Evolutionary conservation across 2,888 invertebrate genomes (phyloP).

Genomic region (Cryptocephalus primarius): DNA sequence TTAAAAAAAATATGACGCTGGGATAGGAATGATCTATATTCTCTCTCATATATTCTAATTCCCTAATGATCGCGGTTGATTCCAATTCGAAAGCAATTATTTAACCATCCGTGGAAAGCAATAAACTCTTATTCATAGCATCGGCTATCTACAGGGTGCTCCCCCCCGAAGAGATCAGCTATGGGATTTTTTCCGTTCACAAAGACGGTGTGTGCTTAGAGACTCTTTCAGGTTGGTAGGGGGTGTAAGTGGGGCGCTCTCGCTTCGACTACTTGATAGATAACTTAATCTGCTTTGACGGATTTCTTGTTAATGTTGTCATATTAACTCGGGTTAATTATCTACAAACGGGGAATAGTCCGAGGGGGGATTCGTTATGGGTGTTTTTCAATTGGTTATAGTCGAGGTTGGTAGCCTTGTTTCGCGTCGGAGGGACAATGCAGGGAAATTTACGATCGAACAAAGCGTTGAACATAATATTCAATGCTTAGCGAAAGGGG

Average conservation of each 20-base stretch:
- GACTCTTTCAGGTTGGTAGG: constrained; percentile 1
- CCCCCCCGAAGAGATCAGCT: constrained; percentile 5
- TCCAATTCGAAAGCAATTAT: constrained; percentile 11
- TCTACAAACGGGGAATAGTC: too few species aligned
- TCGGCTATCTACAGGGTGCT: constrained; percentile 11
- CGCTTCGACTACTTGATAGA: constrained; percentile 20
- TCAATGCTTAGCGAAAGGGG: too few species aligned
- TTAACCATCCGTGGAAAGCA: constrained; percentile 13
- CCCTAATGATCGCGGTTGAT: constrained; percentile 1
- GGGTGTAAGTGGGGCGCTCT: constrained; percentile 11
- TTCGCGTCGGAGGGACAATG: too few species aligned
- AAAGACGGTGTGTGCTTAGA: background rate
- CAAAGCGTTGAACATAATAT: too few species aligned
- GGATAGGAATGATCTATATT: background rate
- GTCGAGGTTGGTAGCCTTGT: too few species aligned
- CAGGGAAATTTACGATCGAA: too few species aligned
- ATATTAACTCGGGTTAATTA: constrained; percentile 2
- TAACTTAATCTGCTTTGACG: constrained; percentile 20
- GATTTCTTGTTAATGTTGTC: constrained; percentile 14
- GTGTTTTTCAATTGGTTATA: too few species aligned
- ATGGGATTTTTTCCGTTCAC: too few species aligned
- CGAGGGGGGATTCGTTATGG: too few species aligned
- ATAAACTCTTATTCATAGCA: constrained; percentile 15
- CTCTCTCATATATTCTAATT: background rate
- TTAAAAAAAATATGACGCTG: too few species aligned